phyloP scores from a whole-genome alignment of 30 jellyfish, hydroid and myxozoan genomes.

The Aurelia coerulea region DNA sequence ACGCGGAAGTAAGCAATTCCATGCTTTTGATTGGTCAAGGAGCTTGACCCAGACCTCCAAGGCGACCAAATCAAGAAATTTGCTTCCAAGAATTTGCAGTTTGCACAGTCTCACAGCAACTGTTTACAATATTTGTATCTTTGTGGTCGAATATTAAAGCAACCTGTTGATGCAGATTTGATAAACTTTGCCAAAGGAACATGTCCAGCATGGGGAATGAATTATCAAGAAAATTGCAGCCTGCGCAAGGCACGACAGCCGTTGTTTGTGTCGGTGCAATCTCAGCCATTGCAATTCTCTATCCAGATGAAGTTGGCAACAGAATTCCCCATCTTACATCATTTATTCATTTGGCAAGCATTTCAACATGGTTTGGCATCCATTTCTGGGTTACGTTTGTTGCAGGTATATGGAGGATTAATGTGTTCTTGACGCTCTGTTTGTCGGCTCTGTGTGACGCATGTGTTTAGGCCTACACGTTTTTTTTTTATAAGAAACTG shows the following conservation, averaged over 20 bases:
- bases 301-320: slow-evolving; percentile 38
- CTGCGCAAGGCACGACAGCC: slow-evolving; percentile 77
- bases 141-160: too few relatives aligned
- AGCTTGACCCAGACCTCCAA: slow-evolving; percentile 12
- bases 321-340: slow-evolving; percentile 31
- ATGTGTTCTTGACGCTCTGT: background rate
- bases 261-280: slow-evolving; percentile 40
- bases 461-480: too few relatives aligned
- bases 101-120: too few relatives aligned
- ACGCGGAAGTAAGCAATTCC: too few relatives aligned
- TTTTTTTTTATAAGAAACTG: too few relatives aligned
- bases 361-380: slow-evolving; percentile 70
- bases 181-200: background rate
- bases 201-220: slow-evolving; percentile 46
- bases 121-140: too few relatives aligned
- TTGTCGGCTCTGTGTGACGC: background rate
- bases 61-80: background rate
- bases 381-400: slow-evolving; percentile 81
- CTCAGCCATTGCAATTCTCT: slow-evolving; percentile 40
- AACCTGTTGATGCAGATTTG: too few relatives aligned
- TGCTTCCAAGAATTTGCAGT: slow-evolving; percentile 1
- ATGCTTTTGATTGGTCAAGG: too few relatives aligned
- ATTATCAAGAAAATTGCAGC: slow-evolving; percentile 55
- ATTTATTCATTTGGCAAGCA: slow-evolving; percentile 37
- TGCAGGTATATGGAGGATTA: slow-evolving; percentile 48